A percentile compares a stretch with the other conserved stretches of the same genome.
Evolutionary conservation across 2,888 invertebrate species (phyloP).

Genomic region (Arge pagana): DNA sequence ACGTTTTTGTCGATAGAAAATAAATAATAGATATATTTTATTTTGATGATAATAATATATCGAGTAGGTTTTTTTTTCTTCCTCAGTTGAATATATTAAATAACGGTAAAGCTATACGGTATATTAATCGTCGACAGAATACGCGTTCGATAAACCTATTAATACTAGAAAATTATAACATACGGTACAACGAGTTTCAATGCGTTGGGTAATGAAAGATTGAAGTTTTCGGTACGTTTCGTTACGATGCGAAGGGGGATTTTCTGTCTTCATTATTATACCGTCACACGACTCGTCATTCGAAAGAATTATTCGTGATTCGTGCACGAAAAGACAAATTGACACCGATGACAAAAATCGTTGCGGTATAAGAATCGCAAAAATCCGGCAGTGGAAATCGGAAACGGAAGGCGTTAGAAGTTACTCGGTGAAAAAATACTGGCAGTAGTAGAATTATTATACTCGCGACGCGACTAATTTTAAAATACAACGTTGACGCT

Average conservation of each 20-base stretch:
- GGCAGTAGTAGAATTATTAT: too few relatives aligned
- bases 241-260: conserved; percentile 4
- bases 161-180: conserved; percentile 40
- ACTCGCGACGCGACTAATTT: too few relatives aligned
- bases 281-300: conserved; percentile 12
- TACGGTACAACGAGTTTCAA: conserved; percentile 4
- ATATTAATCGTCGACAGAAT: conserved; percentile 14
- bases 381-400: too few relatives aligned
- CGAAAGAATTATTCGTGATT: background rate
- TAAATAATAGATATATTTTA: conserved; percentile 17
- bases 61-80: conserved; percentile 9
- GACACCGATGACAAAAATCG: too few relatives aligned
- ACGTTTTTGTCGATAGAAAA: conserved; percentile 17
- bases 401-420: too few relatives aligned
- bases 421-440: too few relatives aligned
- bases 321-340: too few relatives aligned
- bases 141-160: conserved; percentile 38
- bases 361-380: too few relatives aligned
- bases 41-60: conserved; percentile 12
- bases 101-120: conserved; percentile 10
- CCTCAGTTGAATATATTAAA: conserved; percentile 15
- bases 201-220: conserved; percentile 7
- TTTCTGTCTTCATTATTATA: conserved; percentile 15
- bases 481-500: too few relatives aligned
- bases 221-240: conserved; percentile 4